phyloP scores from a whole-genome alignment of 2,888 invertebrate genomes.

The Hybos culiciformis region DNA sequence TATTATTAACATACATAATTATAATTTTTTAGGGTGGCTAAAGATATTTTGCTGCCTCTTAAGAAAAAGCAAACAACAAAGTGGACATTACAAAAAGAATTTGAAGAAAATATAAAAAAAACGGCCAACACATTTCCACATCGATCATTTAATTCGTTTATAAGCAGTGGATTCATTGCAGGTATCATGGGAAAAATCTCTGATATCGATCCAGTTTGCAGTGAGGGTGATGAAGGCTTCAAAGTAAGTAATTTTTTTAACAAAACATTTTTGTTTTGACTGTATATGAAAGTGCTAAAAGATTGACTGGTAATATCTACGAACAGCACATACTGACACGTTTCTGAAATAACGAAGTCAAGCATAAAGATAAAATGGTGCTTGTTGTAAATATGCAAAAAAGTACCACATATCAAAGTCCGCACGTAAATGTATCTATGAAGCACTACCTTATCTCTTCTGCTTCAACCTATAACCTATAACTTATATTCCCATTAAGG shows the following conservation, averaged over 20 bases:
- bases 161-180: not conserved
- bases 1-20: not conserved
- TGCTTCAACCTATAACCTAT: no score
- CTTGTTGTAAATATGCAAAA: no score
- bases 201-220: not conserved
- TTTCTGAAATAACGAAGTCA: no score
- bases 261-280: not conserved
- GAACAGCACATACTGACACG: no score
- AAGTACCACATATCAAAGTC: no score
- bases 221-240: not conserved
- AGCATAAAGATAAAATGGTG: no score
- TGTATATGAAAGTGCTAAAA: not conserved
- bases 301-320: no score
- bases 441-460: no score
- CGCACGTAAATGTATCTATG: no score
- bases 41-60: not conserved
- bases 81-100: not conserved
- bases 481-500: no score
- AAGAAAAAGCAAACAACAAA: not conserved
- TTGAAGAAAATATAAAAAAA: not conserved
- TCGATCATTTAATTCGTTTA: not conserved
- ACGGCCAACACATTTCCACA: not conserved
- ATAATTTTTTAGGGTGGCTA: not conserved
- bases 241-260: not conserved
- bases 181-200: not conserved